A percentile compares a stretch with the other conserved stretches of the same genome.
phyloP scores from a whole-genome alignment of 2,113 vertebrate genomes.

The Echinops telfairi region DNA sequence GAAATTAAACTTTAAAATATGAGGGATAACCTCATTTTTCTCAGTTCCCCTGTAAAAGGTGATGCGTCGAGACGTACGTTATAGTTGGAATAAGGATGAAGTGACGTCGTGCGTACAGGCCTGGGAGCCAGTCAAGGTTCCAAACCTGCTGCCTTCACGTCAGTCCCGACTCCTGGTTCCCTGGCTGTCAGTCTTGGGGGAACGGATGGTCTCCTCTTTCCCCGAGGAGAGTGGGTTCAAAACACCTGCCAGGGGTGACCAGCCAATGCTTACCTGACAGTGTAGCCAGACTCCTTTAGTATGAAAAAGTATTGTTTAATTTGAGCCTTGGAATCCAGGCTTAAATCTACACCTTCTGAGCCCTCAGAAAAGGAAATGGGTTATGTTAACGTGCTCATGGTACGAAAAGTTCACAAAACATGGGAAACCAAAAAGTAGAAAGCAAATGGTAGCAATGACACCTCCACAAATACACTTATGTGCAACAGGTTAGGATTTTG shows the following conservation, averaged over 20 bases:
- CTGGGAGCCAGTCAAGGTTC: too few relatives aligned
- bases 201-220: too few relatives aligned
- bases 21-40: background rate
- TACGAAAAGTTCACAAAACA: background rate
- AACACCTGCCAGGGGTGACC: too few relatives aligned
- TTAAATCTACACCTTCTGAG: background rate
- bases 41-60: background rate
- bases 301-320: background rate
- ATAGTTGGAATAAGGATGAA: too few relatives aligned
- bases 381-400: background rate
- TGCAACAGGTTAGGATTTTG: background rate
- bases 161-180: too few relatives aligned
- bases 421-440: slow-evolving; percentile 3
- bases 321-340: background rate
- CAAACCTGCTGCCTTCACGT: too few relatives aligned
- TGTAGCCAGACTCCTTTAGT: too few relatives aligned
- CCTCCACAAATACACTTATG: background rate
- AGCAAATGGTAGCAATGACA: background rate
- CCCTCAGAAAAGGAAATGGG: background rate
- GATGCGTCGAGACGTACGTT: background rate
- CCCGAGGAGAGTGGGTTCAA: too few relatives aligned
- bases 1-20: slow-evolving; percentile 9
- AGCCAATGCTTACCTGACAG: too few relatives aligned
- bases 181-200: too few relatives aligned
- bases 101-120: background rate